Evolutionary conservation across 2,888 invertebrate genomes (phyloP).

Genomic region (Drosophila emarginata): DNA sequence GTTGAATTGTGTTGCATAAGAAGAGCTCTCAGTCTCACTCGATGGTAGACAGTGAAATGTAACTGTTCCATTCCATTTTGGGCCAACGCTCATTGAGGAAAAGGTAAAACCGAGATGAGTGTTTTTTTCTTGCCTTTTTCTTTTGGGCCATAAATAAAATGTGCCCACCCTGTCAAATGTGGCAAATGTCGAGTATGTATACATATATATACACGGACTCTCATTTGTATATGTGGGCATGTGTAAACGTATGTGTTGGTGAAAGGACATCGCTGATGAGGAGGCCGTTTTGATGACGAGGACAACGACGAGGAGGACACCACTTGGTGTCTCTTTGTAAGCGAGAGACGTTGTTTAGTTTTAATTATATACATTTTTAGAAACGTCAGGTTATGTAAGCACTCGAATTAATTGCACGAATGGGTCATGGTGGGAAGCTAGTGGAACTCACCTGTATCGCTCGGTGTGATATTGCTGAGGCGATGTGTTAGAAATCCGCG

Average conservation of each 20-base stretch:
- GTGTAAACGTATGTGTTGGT: slow-evolving; percentile 23
- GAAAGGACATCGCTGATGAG: slow-evolving; percentile 50
- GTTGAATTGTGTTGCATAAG: slow-evolving; percentile 51
- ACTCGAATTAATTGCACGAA: slow-evolving; percentile 26
- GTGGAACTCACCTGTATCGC: slow-evolving; percentile 86
- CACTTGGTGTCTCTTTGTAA: slow-evolving; percentile 60
- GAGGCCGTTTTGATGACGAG: slow-evolving; percentile 29
- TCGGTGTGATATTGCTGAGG: slow-evolving; percentile 86
- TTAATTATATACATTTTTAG: slow-evolving; percentile 61
- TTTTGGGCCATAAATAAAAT: slow-evolving; percentile 52
- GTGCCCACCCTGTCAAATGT: slow-evolving; percentile 59
- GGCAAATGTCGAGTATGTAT: slow-evolving; percentile 36
- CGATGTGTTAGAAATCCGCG: slow-evolving; percentile 88
- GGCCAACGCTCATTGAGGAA: slow-evolving; percentile 44
- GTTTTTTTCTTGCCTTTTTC: slow-evolving; percentile 13
- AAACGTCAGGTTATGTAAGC: slow-evolving; percentile 59
- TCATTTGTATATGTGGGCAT: background rate
- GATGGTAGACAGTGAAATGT: slow-evolving; percentile 47
- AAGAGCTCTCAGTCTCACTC: slow-evolving; percentile 31
- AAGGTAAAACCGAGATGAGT: slow-evolving; percentile 35
- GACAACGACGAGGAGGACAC: slow-evolving; percentile 40
- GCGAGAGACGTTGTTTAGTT: slow-evolving; percentile 67
- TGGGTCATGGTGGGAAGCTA: background rate
- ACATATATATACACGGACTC: background rate
- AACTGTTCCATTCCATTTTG: slow-evolving; percentile 68